Evolutionary conservation across 2,113 vertebrate species (phyloP), one percentile per base, ranked within the genome.

Genomic region (Pluvialis apricaria): DNA sequence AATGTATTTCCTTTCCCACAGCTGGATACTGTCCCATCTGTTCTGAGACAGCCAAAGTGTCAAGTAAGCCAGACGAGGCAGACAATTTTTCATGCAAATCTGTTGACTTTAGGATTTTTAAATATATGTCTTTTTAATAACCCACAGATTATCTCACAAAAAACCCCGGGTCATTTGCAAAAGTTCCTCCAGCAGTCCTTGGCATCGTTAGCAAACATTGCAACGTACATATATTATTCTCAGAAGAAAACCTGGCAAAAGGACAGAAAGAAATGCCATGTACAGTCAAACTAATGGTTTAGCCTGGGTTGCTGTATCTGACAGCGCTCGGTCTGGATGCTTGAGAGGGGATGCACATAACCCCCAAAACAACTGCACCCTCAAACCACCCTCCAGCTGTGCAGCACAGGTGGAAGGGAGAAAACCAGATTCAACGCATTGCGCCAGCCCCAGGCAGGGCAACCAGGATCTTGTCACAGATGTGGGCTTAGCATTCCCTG

Each of bases 21-120:
- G 94, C 97, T 96, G 97, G 96, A 97, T 71, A 55, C 64, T 83
- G 89, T 96, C 95, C 95, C 95, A 88, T 97, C 93, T 96, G 94
- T 88, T 97, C 89, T 15, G 78, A 95, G 78, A 95, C 84, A 92
- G 97, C 97, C 96, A 96, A 95, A 96, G 90, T 68, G 91, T 95
- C 95, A 95, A 92, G 86, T 8, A 73, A 95, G 84, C 91, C 82
- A 95, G 89, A 87, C 70, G 65, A 96, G 78, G 77, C 88, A 94
- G 96, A 92, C 92, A 77, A 96, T 97, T 96, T 96, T 97, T 97
- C 96, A 96, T 86, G 93, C 68, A 96, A 95, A 95, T 96, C 93
- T 95, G 96, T 97, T 97, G 96, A 97, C 96, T 96, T 97, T 83
- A 94, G 96, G 87, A 91, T 96, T 96, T 96, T 97, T 44, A 83